phyloP scores from a whole-genome alignment of 2,888 invertebrate species.

The Myopa tessellatipennis region DNA sequence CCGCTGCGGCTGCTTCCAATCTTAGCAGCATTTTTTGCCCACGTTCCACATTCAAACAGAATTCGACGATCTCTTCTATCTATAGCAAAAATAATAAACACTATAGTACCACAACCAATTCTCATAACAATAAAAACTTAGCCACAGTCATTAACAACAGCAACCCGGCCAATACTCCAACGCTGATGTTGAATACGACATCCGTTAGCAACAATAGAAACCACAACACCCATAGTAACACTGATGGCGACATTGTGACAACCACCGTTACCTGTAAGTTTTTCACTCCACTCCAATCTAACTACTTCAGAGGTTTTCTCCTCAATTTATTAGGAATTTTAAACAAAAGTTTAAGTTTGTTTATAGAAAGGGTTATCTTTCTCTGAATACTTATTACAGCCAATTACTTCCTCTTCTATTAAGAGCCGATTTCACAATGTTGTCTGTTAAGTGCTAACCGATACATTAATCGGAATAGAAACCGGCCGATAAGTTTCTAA shows the following conservation, averaged over 20 bases:
- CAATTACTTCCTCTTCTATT: no score
- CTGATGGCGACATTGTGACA: conserved; percentile 51
- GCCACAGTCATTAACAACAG: conserved; percentile 40
- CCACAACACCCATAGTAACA: conserved; percentile 48
- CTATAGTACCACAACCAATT: conserved; percentile 41
- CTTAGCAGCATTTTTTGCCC: conserved; percentile 65
- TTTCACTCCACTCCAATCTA: conserved; percentile 28
- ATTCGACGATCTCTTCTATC: conserved; percentile 23
- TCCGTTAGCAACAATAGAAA: conserved; percentile 30
- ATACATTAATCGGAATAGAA: no score
- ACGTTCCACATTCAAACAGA: conserved; percentile 51
- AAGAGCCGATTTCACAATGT: no score
- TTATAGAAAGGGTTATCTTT: background rate
- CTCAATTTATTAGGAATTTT: no score
- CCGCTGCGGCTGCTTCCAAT: conserved; percentile 65
- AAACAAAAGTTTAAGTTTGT: no score
- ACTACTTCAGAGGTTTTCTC: no score
- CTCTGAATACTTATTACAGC: no score
- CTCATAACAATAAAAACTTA: conserved; percentile 49
- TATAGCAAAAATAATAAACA: conserved; percentile 37
- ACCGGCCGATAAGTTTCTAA: no score
- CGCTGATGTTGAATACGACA: conserved; percentile 38
- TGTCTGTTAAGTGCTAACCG: no score
- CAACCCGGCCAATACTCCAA: conserved; percentile 46
- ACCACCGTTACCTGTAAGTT: conserved; percentile 69